Evolutionary conservation across 1,140 invertebrate genomes (phyloP).

Genomic region (Delia radicum): DNA sequence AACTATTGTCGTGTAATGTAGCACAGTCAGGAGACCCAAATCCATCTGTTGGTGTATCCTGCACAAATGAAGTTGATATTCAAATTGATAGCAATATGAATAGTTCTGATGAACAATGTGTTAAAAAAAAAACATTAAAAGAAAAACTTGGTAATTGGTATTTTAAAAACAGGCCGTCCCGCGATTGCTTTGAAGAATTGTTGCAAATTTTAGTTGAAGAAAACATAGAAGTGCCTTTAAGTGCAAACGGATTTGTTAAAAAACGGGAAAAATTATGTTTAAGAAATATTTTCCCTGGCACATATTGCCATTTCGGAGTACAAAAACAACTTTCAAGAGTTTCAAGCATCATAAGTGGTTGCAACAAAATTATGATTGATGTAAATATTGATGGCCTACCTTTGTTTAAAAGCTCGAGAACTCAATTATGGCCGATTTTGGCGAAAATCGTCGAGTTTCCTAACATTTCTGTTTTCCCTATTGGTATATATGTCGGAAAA

Average conservation of each 20-base stretch:
- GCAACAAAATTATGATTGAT: no score
- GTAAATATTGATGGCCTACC: no score
- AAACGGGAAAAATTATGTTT: not conserved
- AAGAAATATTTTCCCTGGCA: not conserved
- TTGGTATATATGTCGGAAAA: no score
- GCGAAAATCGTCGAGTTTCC: not conserved
- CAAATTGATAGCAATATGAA: no score
- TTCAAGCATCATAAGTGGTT: not conserved
- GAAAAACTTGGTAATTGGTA: slow-evolving; percentile 10
- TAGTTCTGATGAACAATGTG: no score
- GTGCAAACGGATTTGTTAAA: not conserved
- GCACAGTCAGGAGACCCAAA: no score
- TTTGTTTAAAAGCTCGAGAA: no score
- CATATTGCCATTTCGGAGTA: slow-evolving; percentile 3
- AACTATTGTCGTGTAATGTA: no score
- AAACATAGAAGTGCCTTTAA: not conserved
- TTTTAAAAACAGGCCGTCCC: not conserved
- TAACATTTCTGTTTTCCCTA: not conserved
- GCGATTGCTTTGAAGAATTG: no score
- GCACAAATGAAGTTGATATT: no score
- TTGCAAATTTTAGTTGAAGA: no score
- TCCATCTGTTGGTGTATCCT: no score
- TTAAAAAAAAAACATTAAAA: slow-evolving; percentile 10
- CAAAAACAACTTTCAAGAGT: not conserved
- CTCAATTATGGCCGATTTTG: not conserved